Conservation (phyloP, 1,140 invertebrate species). For the Paraescarpia echinospica region DNA sequence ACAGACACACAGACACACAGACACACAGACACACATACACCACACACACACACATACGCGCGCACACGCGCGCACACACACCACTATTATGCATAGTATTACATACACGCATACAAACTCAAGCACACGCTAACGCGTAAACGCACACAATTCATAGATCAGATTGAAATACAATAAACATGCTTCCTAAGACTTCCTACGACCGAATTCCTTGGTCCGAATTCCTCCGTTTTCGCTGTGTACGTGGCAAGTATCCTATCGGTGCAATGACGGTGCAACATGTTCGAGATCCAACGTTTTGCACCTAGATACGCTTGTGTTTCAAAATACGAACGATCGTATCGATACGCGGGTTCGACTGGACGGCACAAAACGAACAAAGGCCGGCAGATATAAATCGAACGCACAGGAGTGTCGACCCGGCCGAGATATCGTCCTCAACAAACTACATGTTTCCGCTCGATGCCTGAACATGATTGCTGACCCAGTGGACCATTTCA, state of each 20-base stretch:
- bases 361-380: background rate
- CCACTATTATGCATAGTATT: too few species aligned
- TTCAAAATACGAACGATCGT: background rate
- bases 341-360: background rate
- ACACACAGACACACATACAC: too few species aligned
- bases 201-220: background rate
- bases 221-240: background rate
- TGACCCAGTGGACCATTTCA: background rate
- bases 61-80: constrained; percentile 2
- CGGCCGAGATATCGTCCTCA: background rate
- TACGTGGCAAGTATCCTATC: background rate
- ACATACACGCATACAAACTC: background rate
- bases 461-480: background rate
- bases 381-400: background rate
- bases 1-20: too few species aligned
- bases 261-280: background rate
- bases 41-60: background rate
- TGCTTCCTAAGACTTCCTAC: background rate
- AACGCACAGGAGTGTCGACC: background rate
- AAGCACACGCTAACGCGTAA: background rate
- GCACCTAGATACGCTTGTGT: background rate
- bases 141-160: background rate
- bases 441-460: background rate
- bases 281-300: background rate
- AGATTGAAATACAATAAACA: background rate